phyloP scores from a whole-genome alignment of 2,797 vertebrate genomes.

The Sebastes elongatus region DNA sequence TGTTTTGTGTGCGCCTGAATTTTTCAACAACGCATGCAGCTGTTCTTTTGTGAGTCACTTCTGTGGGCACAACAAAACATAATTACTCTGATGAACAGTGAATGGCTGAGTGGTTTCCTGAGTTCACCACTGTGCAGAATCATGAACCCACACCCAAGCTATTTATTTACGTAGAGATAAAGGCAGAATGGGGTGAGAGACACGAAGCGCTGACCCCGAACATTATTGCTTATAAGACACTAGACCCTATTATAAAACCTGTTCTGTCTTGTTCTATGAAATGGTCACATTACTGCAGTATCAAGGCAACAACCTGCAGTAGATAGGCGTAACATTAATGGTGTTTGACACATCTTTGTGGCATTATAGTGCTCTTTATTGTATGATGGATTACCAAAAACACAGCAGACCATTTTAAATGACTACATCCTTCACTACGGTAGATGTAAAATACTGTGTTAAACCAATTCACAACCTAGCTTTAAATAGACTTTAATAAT shows the following conservation, averaged over 20 bases:
- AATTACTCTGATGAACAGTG: slow-evolving; percentile 62
- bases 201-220: slow-evolving; percentile 12
- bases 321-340: not conserved
- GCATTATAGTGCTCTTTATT: not conserved
- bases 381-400: not conserved
- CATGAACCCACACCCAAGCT: slow-evolving; percentile 30
- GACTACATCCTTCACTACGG: not conserved
- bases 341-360: not conserved
- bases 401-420: not conserved
- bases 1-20: slow-evolving; percentile 16
- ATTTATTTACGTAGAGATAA: slow-evolving; percentile 47
- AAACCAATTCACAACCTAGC: not conserved
- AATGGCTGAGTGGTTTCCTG: slow-evolving; percentile 57
- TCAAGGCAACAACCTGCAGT: not conserved
- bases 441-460: not conserved
- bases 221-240: not conserved
- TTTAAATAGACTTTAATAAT: slow-evolving; percentile 28
- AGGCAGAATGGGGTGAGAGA: not conserved
- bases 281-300: not conserved
- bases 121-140: slow-evolving; percentile 48
- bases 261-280: slow-evolving; percentile 8
- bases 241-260: slow-evolving; percentile 1
- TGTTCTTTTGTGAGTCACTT: slow-evolving; percentile 63
- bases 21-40: slow-evolving; percentile 47
- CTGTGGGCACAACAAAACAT: slow-evolving; percentile 63